phyloP scores from a whole-genome alignment of 2,888 invertebrate species.

The Pterobdella sp. region DNA sequence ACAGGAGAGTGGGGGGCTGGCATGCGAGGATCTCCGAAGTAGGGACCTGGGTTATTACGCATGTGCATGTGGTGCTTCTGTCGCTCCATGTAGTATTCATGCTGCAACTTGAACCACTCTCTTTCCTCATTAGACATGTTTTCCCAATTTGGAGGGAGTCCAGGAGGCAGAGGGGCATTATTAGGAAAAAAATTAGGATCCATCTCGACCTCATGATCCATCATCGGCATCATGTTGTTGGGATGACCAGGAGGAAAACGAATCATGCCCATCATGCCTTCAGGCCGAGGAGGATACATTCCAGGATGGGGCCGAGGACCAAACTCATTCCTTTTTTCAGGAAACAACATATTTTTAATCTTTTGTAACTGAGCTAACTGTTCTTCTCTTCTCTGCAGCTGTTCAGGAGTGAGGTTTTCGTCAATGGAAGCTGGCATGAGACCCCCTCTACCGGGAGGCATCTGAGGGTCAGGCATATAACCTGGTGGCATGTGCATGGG shows the following conservation, averaged over 20 bases:
- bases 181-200: slow-evolving; percentile 24
- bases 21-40: slow-evolving; percentile 24
- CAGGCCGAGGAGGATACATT: slow-evolving; percentile 20
- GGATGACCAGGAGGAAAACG: slow-evolving; percentile 38
- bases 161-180: slow-evolving; percentile 21
- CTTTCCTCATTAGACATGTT: slow-evolving; percentile 59
- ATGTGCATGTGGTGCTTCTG: slow-evolving; percentile 42
- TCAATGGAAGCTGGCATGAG: slow-evolving; percentile 39
- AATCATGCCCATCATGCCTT: slow-evolving; percentile 39
- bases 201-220: slow-evolving; percentile 47
- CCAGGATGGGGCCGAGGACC: slow-evolving; percentile 25
- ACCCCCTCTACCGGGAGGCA: slow-evolving; percentile 15
- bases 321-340: slow-evolving; percentile 55
- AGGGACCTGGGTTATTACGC: slow-evolving; percentile 34
- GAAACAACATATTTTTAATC: slow-evolving; percentile 85
- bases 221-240: slow-evolving; percentile 43
- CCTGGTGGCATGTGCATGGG: slow-evolving; percentile 31
- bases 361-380: slow-evolving; percentile 81
- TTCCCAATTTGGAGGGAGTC: slow-evolving; percentile 44
- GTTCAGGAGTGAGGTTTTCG: slow-evolving; percentile 90
- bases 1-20: slow-evolving; percentile 44
- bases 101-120: slow-evolving; percentile 84
- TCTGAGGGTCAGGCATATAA: slow-evolving; percentile 25
- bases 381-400: slow-evolving; percentile 84
- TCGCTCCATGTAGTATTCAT: slow-evolving; percentile 58